Percentiles rank a stretch among this genome's conserved stretches.
These are phyloP conservation scores for Eonycteris spelaea DNA, from an alignment of 2,113 vertebrate genomes.

Conservation along the genomic window DNA sequence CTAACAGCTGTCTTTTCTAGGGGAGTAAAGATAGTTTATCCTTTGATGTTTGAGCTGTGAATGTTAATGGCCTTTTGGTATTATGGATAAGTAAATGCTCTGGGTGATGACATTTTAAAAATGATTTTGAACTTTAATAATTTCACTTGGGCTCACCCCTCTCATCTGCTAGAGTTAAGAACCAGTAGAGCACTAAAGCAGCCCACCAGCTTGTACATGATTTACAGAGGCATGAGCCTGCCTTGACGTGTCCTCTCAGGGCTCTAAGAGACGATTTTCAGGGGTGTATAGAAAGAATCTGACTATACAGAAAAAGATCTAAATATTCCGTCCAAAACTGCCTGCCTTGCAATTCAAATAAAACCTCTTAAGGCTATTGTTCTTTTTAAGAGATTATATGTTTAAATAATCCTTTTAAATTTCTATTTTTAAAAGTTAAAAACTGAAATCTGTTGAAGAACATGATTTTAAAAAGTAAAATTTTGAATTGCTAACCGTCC, in stretches of 20 bases:
- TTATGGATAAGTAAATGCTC: slow-evolving; percentile 58
- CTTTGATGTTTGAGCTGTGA: slow-evolving; percentile 58
- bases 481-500: background rate
- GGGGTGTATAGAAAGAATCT: background rate
- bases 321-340: background rate
- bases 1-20: background rate
- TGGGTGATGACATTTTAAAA: slow-evolving; percentile 62
- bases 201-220: background rate
- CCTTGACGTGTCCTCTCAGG: background rate
- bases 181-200: background rate
- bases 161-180: background rate
- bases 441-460: background rate
- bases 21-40: slow-evolving; percentile 28
- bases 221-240: background rate
- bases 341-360: background rate
- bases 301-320: background rate
- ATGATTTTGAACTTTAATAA: slow-evolving; percentile 60
- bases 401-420: background rate
- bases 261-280: background rate
- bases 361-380: background rate
- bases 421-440: background rate
- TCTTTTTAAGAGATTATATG: background rate
- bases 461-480: background rate
- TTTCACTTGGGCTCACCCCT: background rate
- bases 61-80: slow-evolving; percentile 38